phyloP scores from a whole-genome alignment of 2,797 vertebrate species.

The Sebastes alutus region DNA sequence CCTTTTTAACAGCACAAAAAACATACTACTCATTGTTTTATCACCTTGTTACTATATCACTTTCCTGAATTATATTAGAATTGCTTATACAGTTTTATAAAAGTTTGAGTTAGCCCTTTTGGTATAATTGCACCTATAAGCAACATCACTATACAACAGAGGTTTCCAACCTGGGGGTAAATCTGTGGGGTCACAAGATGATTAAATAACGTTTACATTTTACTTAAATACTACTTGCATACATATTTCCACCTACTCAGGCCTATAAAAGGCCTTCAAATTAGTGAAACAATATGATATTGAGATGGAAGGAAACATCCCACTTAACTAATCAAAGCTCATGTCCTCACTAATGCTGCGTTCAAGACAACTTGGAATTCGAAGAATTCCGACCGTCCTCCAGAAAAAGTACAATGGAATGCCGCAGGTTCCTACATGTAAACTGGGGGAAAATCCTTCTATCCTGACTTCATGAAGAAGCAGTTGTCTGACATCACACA shows the following conservation, averaged over 20 bases:
- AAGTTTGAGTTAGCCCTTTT: not conserved
- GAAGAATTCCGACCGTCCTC: not conserved
- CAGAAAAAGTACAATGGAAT: not conserved
- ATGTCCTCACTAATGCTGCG: not conserved
- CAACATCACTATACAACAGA: not conserved
- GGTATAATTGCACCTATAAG: not conserved
- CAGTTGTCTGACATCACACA: too few relatives aligned
- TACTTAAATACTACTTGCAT: too few relatives aligned
- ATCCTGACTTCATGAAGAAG: too few relatives aligned
- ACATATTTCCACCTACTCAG: not conserved
- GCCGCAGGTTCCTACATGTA: too few relatives aligned
- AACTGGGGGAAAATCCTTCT: too few relatives aligned
- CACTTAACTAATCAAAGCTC: not conserved
- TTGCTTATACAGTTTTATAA: not conserved
- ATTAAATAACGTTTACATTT: not conserved
- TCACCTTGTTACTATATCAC: not conserved
- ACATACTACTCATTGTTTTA: not conserved
- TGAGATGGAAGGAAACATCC: not conserved
- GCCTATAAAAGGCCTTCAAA: not conserved
- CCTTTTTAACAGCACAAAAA: not conserved
- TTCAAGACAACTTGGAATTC: not conserved
- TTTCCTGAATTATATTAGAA: not conserved
- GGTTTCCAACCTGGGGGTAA: not conserved
- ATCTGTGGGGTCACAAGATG: not conserved
- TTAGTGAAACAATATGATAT: not conserved